Conservation (phyloP, 1,140 invertebrate genomes). For the Aphidius gifuensis region DNA sequence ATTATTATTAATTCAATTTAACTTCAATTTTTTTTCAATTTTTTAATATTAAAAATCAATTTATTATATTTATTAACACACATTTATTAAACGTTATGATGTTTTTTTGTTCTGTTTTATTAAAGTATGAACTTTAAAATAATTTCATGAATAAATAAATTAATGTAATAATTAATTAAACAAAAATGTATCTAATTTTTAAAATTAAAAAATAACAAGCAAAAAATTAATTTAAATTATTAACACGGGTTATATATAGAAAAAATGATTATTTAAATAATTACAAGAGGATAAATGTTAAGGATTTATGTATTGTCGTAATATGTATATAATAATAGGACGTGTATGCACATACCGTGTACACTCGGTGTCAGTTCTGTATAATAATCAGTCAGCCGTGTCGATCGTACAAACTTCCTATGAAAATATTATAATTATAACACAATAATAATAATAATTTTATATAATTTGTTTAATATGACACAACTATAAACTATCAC, state of each 20-base stretch:
- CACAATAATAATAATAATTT: no score
- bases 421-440: background rate
- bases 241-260: background rate
- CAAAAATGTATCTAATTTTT: background rate
- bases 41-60: no score
- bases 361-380: constrained; percentile 38
- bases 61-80: no score
- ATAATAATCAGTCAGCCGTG: constrained; percentile 39
- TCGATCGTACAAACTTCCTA: constrained; percentile 29
- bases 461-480: no score
- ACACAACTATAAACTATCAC: no score
- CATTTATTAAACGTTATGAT: no score
- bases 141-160: background rate
- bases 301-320: background rate
- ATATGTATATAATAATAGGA: constrained; percentile 19
- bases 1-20: no score
- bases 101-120: no score
- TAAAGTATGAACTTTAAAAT: no score
- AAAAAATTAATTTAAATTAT: constrained; percentile 15
- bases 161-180: background rate
- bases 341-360: constrained; percentile 31
- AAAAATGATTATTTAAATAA: background rate
- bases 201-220: no score
- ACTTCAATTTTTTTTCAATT: no score
- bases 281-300: background rate